phyloP scores from a whole-genome alignment of 2,888 invertebrate genomes.

The Diplolepis rosae region DNA sequence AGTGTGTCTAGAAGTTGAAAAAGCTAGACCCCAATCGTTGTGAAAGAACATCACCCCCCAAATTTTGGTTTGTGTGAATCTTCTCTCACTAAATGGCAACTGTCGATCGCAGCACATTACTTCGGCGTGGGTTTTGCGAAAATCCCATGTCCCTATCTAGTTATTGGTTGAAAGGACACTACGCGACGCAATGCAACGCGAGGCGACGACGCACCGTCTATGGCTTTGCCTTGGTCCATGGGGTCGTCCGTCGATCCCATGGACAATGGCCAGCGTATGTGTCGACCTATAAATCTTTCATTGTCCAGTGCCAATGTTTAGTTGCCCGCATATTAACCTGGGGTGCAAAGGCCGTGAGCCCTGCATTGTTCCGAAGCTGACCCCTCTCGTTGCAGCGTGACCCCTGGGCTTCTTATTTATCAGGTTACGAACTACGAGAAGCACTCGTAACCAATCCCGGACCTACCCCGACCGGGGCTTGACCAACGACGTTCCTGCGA shows the following conservation, averaged over 20 bases:
- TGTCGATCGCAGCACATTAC: background rate
- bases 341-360: constrained; percentile 70
- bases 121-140: background rate
- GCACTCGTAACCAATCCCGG: constrained; percentile 32
- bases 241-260: constrained; percentile 36
- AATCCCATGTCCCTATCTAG: background rate
- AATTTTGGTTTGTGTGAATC: background rate
- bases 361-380: constrained; percentile 65
- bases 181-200: background rate
- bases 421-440: constrained; percentile 60
- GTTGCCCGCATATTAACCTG: constrained; percentile 73
- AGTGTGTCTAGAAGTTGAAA: too few relatives aligned
- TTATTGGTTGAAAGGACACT: too few relatives aligned
- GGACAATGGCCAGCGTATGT: constrained; percentile 62
- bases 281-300: constrained; percentile 71
- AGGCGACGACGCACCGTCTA: background rate
- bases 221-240: constrained; percentile 30
- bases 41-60: background rate
- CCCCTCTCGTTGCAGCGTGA: constrained; percentile 66
- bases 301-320: constrained; percentile 71
- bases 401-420: constrained; percentile 69
- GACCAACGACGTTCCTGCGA: constrained; percentile 29
- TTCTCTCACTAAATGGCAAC: background rate
- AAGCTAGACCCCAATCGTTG: too few relatives aligned
- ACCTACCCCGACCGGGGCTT: constrained; percentile 30